Evolutionary conservation across 1,140 invertebrate species (phyloP), one percentile per base, ranked within the genome.

Genomic region (Drosophila orosa): DNA sequence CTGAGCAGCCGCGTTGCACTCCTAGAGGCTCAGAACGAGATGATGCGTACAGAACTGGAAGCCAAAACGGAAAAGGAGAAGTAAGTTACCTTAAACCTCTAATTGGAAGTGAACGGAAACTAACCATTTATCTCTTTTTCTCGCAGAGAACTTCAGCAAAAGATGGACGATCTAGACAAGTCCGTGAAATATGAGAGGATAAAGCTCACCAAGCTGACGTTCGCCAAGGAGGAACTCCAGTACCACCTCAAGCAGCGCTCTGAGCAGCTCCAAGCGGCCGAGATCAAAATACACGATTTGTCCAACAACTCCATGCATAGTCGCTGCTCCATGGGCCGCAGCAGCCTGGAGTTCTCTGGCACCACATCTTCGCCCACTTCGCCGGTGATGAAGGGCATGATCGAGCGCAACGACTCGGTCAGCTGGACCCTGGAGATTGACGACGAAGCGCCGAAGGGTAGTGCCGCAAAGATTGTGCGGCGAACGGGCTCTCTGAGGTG

Each of bases 221-320:
- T 96, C 79, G 94, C 96, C 78, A 98, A 97, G 87, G 97, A 98
- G 92, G 96, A 98, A 92, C 93, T 98, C 3, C 94, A 96, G 80
- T 98, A 96, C 94, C 96, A 95, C 90, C 93, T 98, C 52, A 94
- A 95, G 80, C 95, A 96, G 76, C 96, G 96, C 83, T 95, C 94
- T 33, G 74, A 82, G 67, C 86, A 91, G 48, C 59, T 90, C 7
- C 67, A 90, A 24, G 56, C 85, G 15, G 77, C 83, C 0, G 74
- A 91, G 47, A 61, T 71, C 0, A 91, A 92, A 54, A 42, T 91
- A n/a, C 75, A 76, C 0, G 87, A 91, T 25, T 65, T 74, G 1
- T 83, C 79, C 24, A 39, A 72, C 1, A n/a, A n/a, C 24, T 5
- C 19, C 2, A 19, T 19, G 0, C 56, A 63, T 35, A 62, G 74